Percentiles rank a stretch among this genome's conserved stretches.
phyloP scores from a whole-genome alignment of 2,113 vertebrate genomes.

The Sebastes schlegelii region DNA sequence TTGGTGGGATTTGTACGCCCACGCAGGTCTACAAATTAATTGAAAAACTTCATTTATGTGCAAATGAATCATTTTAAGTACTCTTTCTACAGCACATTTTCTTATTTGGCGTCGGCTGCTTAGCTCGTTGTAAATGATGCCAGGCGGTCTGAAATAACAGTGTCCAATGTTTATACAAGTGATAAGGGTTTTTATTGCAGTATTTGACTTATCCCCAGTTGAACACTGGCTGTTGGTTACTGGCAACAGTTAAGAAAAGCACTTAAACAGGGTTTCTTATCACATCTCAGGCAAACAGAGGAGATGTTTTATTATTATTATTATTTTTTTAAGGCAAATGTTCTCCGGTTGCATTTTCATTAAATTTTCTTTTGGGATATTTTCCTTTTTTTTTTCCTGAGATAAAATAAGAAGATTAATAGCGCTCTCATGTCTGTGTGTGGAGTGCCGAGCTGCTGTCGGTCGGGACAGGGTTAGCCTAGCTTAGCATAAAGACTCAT shows the following conservation, averaged over 20 bases:
- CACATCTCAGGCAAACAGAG: conserved; percentile 5
- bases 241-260: conserved; percentile 17
- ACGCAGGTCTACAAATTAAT: conserved; percentile 17
- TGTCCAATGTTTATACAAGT: conserved; percentile 65
- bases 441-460: background rate
- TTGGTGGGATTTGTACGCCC: conserved; percentile 17
- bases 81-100: conserved; percentile 22
- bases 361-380: background rate
- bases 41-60: background rate
- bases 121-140: conserved; percentile 46
- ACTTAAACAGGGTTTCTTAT: conserved; percentile 30
- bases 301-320: background rate
- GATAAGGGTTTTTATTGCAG: conserved; percentile 76
- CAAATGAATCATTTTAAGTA: background rate
- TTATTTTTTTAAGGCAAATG: background rate
- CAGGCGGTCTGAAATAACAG: conserved; percentile 51
- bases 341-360: background rate
- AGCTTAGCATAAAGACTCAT: background rate
- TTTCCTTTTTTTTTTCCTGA: background rate
- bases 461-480: background rate
- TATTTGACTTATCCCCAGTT: conserved; percentile 52
- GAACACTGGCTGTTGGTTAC: conserved; percentile 45
- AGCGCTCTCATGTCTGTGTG: background rate
- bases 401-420: background rate
- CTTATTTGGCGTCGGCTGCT: conserved; percentile 36